Evolutionary conservation across 2,797 vertebrate genomes (phyloP), one percentile per base, ranked within the genome.

Genomic region (Tokudaia tokunoshimensis): DNA sequence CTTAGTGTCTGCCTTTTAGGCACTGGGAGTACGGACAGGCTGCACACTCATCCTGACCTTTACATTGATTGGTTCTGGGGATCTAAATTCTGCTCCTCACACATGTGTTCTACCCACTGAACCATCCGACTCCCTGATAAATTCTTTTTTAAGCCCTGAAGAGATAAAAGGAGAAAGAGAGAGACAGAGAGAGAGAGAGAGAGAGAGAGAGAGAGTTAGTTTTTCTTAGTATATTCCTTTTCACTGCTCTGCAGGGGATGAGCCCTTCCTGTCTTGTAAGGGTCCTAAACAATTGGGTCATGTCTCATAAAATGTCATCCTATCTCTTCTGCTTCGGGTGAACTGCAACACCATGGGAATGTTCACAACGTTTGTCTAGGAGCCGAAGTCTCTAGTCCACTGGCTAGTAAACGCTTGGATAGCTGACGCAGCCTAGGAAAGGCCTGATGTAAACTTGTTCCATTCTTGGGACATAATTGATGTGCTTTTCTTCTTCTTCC

Each of bases 401-500:
- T 44, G 12, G 29, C 67, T 72, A 57, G 76, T 34, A 72, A 95
- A 55, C 1, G 12, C 95, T 74, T n/a, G n/a, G 41, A 52, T n/a
- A 17, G 63, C 70, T 65, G 72, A 76, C 78, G 34, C 63, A 41
- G 92, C 67, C 63, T 95, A 44, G 80, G 91, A 91, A 91, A 97
- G 91, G 47, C 85, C 0, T 2, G 97, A 95, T 91, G 50, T 55
- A 96, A 20, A 0, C 0, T 14, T 92, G 19, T 90, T 91, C 80
- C 63, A 34, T 80, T 97, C 96, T 97, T 89, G 87, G 89, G 94
- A 95, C 91, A 96, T 97, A 98, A 98, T 93, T 96, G 92, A 86
- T 90, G 86, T 12, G 52, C 94, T 47, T 6, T 82, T 95, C 92
- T 44, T 52, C 52, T 13, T 52, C 12, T 13, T 52, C 47, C 47